Conservation (phyloP, 2,797 vertebrate species). For the Neosilurus mollespiculum region DNA sequence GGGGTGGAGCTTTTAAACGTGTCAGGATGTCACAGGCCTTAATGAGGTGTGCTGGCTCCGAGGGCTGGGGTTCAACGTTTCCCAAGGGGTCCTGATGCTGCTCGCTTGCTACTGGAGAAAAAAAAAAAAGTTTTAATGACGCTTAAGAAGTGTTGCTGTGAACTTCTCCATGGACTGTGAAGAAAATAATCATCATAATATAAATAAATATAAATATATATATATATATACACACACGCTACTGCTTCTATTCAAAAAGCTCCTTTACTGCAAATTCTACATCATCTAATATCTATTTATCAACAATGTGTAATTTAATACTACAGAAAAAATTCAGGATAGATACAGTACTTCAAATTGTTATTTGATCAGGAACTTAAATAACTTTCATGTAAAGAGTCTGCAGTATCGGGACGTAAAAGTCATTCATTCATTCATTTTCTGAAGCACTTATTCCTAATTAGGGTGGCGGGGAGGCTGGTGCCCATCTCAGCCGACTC, state of each 20-base stretch:
- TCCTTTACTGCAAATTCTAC: not conserved
- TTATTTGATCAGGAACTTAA: too few relatives aligned
- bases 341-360: too few relatives aligned
- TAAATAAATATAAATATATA: too few relatives aligned
- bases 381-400: not conserved
- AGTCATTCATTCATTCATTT: too few relatives aligned
- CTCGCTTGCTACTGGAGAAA: slow-evolving; percentile 54
- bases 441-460: too few relatives aligned
- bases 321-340: too few relatives aligned
- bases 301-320: not conserved
- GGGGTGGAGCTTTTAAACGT: slow-evolving; percentile 37
- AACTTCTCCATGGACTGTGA: slow-evolving; percentile 32
- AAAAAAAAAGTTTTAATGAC: slow-evolving; percentile 71
- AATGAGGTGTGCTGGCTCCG: slow-evolving; percentile 59
- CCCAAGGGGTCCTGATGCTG: slow-evolving; percentile 44
- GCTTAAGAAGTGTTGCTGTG: slow-evolving; percentile 60
- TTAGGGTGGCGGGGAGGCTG: too few relatives aligned
- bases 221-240: not conserved
- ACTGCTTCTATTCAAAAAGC: not conserved
- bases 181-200: not conserved
- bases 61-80: slow-evolving; percentile 40
- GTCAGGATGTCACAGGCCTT: slow-evolving; percentile 57
- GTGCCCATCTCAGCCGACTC: too few relatives aligned
- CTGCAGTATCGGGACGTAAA: too few relatives aligned
- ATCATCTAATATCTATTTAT: not conserved